Percentiles rank a stretch among this genome's conserved stretches.
Conservation (phyloP, 2,113 vertebrate genomes). For the Cichladusa arquata region DNA sequence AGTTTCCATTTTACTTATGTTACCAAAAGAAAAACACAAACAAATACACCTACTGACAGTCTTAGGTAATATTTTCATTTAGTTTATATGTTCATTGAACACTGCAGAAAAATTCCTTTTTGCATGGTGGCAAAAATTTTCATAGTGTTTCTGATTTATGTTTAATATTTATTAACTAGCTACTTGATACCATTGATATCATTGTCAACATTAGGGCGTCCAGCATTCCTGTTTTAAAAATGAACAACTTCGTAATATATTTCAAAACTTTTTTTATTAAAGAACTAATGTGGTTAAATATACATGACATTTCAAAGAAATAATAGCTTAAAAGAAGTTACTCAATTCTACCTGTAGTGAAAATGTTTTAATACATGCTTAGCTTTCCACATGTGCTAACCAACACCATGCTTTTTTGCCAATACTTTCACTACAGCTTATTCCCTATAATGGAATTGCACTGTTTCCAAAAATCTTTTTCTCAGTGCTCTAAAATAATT, state of each 20-base stretch:
- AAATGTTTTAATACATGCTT: neutral
- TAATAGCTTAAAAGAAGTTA: neutral
- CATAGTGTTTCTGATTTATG: neutral
- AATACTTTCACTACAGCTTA: neutral
- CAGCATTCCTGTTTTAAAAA: neutral
- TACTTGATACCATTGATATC: neutral
- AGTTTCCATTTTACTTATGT: neutral
- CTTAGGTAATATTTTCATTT: neutral
- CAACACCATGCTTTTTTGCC: neutral
- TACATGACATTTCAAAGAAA: neutral
- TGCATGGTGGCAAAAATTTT: neutral
- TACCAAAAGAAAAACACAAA: neutral
- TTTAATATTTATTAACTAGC: neutral
- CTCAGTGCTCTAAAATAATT: neutral
- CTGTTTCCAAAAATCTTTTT: neutral
- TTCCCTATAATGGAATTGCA: neutral
- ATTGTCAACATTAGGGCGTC: neutral
- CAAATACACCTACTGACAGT: accelerated
- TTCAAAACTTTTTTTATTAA: neutral
- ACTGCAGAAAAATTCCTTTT: neutral
- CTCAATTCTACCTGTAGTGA: neutral
- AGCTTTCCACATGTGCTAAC: neutral
- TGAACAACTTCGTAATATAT: neutral
- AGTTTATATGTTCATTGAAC: neutral
- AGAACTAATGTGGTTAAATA: neutral